Base-by-base conservation (phyloP, 2,113 vertebrate genomes). In the Donacobius atricapilla region DNA sequence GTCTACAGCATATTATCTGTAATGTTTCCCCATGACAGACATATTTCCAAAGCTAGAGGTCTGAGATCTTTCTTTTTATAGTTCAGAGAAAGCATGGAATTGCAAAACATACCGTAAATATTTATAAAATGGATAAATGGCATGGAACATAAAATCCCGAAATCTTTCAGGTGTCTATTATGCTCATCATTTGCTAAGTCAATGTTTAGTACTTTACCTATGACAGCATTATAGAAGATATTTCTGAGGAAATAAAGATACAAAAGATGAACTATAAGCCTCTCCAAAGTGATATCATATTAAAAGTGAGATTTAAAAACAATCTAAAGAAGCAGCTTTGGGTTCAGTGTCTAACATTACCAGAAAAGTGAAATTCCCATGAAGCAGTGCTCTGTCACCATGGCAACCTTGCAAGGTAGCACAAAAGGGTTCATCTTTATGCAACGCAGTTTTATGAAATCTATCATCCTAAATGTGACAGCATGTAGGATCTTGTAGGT, bases 361-460 rank as follows among this genome's bases (percentile, higher is more conserved):
- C 87, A 97, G 95, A 97, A 97, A 98, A 97, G 87, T 94, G 93
- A 97, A 98, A 97, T 96, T 97, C 96, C 97, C 97, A 98, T 93
- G 96, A 97, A 98, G 96, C 95, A 97, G 91, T 71, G 92, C 85
- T 97, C 87, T 28, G 33, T 98, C 97, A 92, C 98, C 96, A 98
- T 98, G 96, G 96, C 89, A 98, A 98, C 98, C 73, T 93, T 80
- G 78, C 94, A 98, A 97, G 96, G 94, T 96, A 98, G 94, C 92
- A 97, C 93, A 97, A 98, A 98, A 97, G 79, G 78, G 78, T 93
- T 98, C 96, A 97, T 98, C 94, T 97, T 97, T 97, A 98, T 97
- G 97, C 96, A 98, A 95, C 48, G 64, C 31, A 84, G 66, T 96
- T 97, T 97, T 95, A 96, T 89, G 94, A 97, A 98, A 98, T 98